Evolutionary conservation across 2,797 vertebrate genomes (phyloP), one percentile per base, ranked within the genome.

Genomic region (Liasis olivaceus): DNA sequence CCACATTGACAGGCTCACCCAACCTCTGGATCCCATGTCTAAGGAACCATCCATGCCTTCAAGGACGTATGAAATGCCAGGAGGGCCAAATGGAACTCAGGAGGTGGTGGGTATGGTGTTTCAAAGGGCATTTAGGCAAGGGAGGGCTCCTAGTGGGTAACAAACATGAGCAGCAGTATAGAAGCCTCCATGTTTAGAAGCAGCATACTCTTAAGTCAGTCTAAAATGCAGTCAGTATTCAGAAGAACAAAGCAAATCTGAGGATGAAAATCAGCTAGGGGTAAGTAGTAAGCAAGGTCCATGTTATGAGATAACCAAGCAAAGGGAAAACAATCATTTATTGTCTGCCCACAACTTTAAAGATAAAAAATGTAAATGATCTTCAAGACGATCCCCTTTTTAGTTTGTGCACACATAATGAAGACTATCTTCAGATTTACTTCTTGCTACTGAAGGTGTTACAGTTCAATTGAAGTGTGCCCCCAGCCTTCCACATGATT

Each of bases 291-390:
- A 51, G 51, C 51, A 51, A 51, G 51, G 51, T 51, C 51, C 51
- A 51, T 51, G 51, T 51, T 51, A 51, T 51, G 51, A 51, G 51
- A 51, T 4, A 51, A 4, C 51, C 51, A 51, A 51, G 51, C 51
- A 51, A 51, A 24, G n/a, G 60, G 60, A 42, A 42, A 2, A 2
- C 91, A 94, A 66, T 93, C 89, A 77, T 89, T 64, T 93, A 91
- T 92, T 94, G 62, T 26, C 15, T 94, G 96, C 92, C 92, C 92
- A 93, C 86, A 91, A 88, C 92, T 93, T 95, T 91, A 94, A 92
- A 85, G 1, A 77, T 94, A 51, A 51, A 51, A 51, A 51, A 7
- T 5, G 51, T 51, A 51, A 51, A 51, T 51, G 51, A 51, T 93
- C 94, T 64, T 89, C 91, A 93, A 90, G 94, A 59, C 66, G 93